Evolutionary conservation across 2,113 vertebrate genomes (phyloP), one percentile per base, ranked within the genome.

Genomic region (Cygnus atratus): DNA sequence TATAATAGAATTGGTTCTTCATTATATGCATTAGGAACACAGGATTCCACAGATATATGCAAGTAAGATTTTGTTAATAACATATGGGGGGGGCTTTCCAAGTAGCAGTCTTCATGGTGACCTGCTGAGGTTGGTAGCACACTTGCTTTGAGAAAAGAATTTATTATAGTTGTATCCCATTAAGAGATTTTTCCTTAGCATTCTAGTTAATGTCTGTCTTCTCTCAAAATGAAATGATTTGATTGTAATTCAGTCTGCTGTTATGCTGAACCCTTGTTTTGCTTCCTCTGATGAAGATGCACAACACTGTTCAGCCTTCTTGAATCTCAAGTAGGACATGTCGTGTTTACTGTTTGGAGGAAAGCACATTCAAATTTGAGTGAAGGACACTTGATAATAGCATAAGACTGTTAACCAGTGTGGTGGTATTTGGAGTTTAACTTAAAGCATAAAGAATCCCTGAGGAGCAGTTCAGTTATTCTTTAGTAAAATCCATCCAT

Each of bases 1-100:
- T 99, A 99, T 98, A 99, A 99, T 98, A 99, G 99, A 98, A 99
- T 99, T 97, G 99, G 99, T 82, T 99, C 99, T 92, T 99, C 99
- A 25, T 97, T 99, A 66, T 99, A 99, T 97, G 97, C 98, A 31
- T 97, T 99, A 98, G 99, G 99, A 97, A 99, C 99, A 1, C 99
- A 99, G 97, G 99, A 99, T 97, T 99, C 99, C 92, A 99, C 99
- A 75, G 99, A 99, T 93, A 98, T 99, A 97, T 99, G 99, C 99
- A 99, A 99, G 99, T 99, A 99, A 96, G 99, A 94, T 76, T 89
- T 18, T 81, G 37, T 71, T 88, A 80, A 80, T 54, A 72, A 81
- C n/a, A 84, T 61, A 10, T 0, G 3, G 44, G n/a, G 48, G n/a
- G 21, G 7, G 67, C 35, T 92, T 57, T 89, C n/a, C 55, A 26